Evolutionary conservation across 1,140 invertebrate species (phyloP).

Genomic region (Berghia stephanieae): DNA sequence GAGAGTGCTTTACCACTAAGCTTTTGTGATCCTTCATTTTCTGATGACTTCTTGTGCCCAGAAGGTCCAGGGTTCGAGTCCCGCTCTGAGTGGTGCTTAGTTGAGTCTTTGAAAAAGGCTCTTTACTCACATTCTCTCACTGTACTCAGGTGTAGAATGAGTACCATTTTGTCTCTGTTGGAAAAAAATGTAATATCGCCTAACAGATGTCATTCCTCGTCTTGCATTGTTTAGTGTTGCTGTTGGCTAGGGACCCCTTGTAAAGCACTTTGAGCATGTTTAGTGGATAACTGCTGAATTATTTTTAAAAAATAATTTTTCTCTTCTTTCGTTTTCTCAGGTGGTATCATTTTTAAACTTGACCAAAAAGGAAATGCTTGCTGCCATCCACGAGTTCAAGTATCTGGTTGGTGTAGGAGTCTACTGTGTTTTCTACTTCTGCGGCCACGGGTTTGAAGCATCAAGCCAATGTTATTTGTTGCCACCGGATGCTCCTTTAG

Average conservation of each 20-base stretch:
- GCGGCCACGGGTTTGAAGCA: constrained; percentile 69
- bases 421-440: constrained; percentile 69
- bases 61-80: too few species aligned
- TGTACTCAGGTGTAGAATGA: too few species aligned
- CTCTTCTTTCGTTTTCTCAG: constrained; percentile 11
- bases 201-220: too few species aligned
- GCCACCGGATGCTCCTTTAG: constrained; percentile 66
- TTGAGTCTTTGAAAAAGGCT: too few species aligned
- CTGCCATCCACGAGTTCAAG: constrained; percentile 64
- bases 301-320: neutral
- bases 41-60: neutral
- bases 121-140: too few species aligned
- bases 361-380: constrained; percentile 65
- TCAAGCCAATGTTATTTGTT: constrained; percentile 67
- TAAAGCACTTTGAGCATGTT: too few species aligned
- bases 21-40: neutral
- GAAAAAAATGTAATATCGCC: too few species aligned
- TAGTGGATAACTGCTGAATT: neutral
- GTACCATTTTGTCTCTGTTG: too few species aligned
- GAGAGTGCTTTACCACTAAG: too few species aligned
- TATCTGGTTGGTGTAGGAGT: constrained; percentile 65
- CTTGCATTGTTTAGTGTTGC: too few species aligned
- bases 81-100: too few species aligned
- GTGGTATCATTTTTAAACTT: constrained; percentile 68
- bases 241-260: too few species aligned